Conservation (phyloP, 2,888 invertebrate genomes). For the Odontocolon sp. region DNA sequence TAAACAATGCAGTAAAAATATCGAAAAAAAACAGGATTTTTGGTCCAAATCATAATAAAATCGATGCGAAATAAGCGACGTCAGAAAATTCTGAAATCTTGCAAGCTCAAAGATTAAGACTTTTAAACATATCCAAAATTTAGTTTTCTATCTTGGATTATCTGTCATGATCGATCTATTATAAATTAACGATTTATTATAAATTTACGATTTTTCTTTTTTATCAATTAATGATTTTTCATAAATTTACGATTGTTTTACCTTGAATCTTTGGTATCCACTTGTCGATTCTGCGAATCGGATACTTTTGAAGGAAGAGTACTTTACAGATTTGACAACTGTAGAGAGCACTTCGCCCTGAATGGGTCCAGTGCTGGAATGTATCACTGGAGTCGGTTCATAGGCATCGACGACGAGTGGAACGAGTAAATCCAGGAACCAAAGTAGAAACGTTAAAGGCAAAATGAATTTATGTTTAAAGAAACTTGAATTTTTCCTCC, state of each 20-base stretch:
- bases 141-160: too few species aligned
- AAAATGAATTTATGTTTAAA: too few species aligned
- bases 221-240: not conserved
- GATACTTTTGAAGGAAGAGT: conserved; percentile 68
- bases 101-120: too few species aligned
- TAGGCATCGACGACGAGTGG: not conserved
- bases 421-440: not conserved
- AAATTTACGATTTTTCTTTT: not conserved
- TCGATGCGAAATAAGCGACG: too few species aligned
- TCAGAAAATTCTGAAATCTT: too few species aligned
- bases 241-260: conserved; percentile 49
- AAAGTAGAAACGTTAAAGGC: not conserved
- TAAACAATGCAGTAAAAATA: too few species aligned
- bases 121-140: too few species aligned
- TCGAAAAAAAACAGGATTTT: too few species aligned
- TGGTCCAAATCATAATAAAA: too few species aligned
- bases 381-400: conserved; percentile 51
- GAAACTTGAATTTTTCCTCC: too few species aligned
- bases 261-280: conserved; percentile 67
- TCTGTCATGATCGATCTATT: too few species aligned
- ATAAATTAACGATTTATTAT: too few species aligned
- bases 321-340: conserved; percentile 49
- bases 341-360: conserved; percentile 66
- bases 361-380: conserved; percentile 65
- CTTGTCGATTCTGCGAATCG: conserved; percentile 68